These are phyloP conservation scores for Ormyrus pomaceus DNA, from an alignment of 2,888 invertebrate species.

Conservation along the genomic window DNA sequence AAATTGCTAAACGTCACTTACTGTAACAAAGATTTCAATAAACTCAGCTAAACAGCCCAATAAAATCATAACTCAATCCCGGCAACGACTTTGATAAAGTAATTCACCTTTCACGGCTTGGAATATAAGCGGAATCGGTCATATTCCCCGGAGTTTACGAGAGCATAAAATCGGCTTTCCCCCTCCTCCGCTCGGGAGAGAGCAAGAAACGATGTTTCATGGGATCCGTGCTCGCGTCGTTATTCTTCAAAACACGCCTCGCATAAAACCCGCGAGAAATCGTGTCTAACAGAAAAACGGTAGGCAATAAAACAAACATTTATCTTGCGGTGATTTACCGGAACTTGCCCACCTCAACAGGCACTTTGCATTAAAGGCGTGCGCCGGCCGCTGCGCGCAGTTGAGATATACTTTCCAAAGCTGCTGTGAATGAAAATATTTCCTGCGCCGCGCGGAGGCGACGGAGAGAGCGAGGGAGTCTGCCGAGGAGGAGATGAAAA, in stretches of 20 bases:
- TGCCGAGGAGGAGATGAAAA: too few relatives aligned
- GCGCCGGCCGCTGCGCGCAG: not conserved
- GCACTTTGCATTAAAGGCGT: conserved; percentile 47
- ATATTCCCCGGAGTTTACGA: conserved; percentile 35
- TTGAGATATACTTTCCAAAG: conserved; percentile 31
- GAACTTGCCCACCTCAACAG: conserved; percentile 42
- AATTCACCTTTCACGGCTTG: not conserved
- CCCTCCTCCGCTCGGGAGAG: conserved; percentile 19
- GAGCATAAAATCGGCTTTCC: conserved; percentile 36
- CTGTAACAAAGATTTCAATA: too few relatives aligned
- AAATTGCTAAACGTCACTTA: too few relatives aligned
- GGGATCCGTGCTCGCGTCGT: conserved; percentile 29
- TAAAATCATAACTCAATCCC: not conserved
- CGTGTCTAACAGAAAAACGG: conserved; percentile 51
- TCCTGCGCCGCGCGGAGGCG: not conserved
- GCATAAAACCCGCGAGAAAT: conserved; percentile 46
- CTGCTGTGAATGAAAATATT: conserved; percentile 41
- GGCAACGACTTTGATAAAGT: conserved; percentile 7
- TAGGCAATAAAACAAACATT: conserved; percentile 56
- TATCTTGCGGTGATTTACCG: conserved; percentile 57
- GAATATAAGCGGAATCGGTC: not conserved
- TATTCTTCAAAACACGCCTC: conserved; percentile 52
- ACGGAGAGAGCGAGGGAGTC: too few relatives aligned
- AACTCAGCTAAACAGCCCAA: not conserved
- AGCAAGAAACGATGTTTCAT: conserved; percentile 15